These are phyloP conservation scores for Myotis brandtii DNA, from an alignment of 2,113 vertebrate genomes.

Conservation along the genomic window DNA sequence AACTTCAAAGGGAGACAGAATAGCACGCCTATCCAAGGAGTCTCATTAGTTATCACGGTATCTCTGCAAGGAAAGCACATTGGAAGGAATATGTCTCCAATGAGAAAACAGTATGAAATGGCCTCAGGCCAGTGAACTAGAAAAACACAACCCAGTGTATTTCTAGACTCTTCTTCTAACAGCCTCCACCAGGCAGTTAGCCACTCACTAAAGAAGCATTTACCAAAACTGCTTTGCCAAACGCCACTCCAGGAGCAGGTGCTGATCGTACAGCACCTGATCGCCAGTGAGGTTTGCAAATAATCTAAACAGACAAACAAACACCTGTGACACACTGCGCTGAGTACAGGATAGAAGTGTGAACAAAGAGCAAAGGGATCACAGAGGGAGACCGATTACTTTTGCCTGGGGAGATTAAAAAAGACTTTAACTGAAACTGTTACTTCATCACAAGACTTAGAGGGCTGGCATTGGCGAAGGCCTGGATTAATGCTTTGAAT, in stretches of 20 bases:
- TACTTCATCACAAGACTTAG: not conserved
- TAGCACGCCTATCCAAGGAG: conserved; percentile 53
- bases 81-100: not conserved
- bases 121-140: not conserved
- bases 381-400: not conserved
- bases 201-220: not conserved
- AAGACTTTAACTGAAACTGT: not conserved
- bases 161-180: not conserved
- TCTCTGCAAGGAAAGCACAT: conserved; percentile 3
- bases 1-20: conserved; percentile 71
- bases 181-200: not conserved
- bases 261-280: not conserved
- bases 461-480: not conserved
- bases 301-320: not conserved
- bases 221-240: not conserved
- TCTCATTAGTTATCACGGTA: conserved; percentile 58
- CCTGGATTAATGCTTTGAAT: conserved; percentile 20
- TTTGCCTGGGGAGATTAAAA: not conserved
- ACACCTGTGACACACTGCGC: not conserved
- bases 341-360: not conserved
- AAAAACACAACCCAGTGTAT: not conserved
- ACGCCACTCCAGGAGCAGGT: not conserved
- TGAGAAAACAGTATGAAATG: conserved; percentile 42
- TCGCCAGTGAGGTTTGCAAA: not conserved
- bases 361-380: not conserved